phyloP scores from a whole-genome alignment of 2,113 vertebrate genomes.

The Hypomesus transpacificus region DNA sequence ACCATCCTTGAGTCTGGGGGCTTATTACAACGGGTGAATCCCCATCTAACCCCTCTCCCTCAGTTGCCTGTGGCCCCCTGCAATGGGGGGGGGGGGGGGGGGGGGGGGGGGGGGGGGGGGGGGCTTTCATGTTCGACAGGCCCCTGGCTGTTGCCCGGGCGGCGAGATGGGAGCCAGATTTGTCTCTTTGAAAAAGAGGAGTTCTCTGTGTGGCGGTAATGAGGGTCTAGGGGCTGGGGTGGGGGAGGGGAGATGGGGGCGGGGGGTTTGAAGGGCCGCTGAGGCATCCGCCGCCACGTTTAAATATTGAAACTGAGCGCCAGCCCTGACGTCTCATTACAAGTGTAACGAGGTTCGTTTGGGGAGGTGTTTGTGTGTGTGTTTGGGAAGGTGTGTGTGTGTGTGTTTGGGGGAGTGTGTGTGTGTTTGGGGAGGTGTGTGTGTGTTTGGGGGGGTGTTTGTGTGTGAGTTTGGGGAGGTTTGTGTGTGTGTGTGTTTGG shows the following conservation, averaged over 20 bases:
- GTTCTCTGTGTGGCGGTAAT: constrained; percentile 52
- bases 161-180: constrained; percentile 35
- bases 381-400: no score
- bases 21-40: constrained; percentile 50
- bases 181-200: constrained; percentile 42
- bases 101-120: constrained; percentile 39
- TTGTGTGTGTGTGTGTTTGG: no score
- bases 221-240: constrained; percentile 40
- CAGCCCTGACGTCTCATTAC: constrained; percentile 52
- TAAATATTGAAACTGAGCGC: constrained; percentile 66
- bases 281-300: constrained; percentile 44
- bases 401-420: no score
- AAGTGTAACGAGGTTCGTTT: constrained; percentile 50
- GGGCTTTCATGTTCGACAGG: constrained; percentile 64
- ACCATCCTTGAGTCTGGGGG: constrained; percentile 7
- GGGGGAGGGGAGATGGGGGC: constrained; percentile 23
- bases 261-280: constrained; percentile 43
- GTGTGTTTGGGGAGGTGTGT: no score
- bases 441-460: no score
- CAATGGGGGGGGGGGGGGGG: constrained; percentile 31
- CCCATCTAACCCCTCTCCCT: constrained; percentile 50
- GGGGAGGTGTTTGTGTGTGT: constrained; percentile 6
- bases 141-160: constrained; percentile 34
- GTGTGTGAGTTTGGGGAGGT: no score
- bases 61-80: constrained; percentile 42